Conservation (phyloP, 2,113 vertebrate genomes). For the Prunella himalayana region DNA sequence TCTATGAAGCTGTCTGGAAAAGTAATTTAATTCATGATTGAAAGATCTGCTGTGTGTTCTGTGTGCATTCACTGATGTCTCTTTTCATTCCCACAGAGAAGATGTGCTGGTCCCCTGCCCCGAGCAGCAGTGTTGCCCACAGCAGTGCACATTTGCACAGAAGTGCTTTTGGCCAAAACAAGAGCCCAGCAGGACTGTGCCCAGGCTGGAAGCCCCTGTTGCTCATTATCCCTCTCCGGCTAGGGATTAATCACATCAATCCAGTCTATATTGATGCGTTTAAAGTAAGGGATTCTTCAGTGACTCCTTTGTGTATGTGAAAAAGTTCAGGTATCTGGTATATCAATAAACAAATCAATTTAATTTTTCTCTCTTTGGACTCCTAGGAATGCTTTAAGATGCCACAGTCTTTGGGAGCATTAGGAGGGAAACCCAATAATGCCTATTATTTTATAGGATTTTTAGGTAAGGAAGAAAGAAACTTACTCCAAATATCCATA, state of each 20-base stretch:
- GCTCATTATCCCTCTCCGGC: conserved; percentile 84
- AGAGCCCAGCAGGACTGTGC: conserved; percentile 29
- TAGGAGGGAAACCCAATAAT: conserved; percentile 90
- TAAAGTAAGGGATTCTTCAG: conserved; percentile 70
- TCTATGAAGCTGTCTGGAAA: not conserved
- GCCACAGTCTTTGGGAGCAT: conserved; percentile 87
- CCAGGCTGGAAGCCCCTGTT: conserved; percentile 81
- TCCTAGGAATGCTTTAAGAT: conserved; percentile 90
- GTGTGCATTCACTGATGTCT: not conserved
- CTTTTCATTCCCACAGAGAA: conserved; percentile 71
- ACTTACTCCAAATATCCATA: not conserved
- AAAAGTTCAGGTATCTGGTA: conserved; percentile 13
- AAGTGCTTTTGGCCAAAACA: conserved; percentile 36
- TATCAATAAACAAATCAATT: conserved; percentile 19
- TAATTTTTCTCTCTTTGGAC: conserved; percentile 56
- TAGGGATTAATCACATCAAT: conserved; percentile 88
- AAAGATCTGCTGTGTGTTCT: not conserved
- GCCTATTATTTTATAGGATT: conserved; percentile 92
- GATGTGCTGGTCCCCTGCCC: conserved; percentile 74
- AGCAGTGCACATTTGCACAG: conserved; percentile 15
- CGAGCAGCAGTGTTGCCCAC: conserved; percentile 7
- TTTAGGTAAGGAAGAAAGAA: conserved; percentile 79
- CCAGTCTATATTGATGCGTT: conserved; percentile 84
- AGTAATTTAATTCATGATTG: fast-evolving
- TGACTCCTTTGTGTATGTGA: not conserved